Evolutionary conservation across 1,140 invertebrate species (phyloP), one percentile per base, ranked within the genome.

Genomic region (Vanessa atalanta): DNA sequence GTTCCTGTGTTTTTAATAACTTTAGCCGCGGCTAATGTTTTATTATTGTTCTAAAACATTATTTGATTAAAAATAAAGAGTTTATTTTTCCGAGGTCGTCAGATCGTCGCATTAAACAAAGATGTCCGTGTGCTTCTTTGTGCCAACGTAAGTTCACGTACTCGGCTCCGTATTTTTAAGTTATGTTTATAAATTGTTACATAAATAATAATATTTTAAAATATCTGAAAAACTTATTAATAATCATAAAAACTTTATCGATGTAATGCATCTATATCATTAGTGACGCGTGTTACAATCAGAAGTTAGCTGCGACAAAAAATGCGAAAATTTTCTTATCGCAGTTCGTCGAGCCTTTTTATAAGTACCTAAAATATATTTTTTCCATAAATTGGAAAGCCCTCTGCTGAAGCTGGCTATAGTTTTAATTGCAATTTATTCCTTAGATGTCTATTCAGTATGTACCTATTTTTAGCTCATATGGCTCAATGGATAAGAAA

Each of bases 71-170:
- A 43, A 71, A 74, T 75, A 73, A 82, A 72, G 67, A 80, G 78
- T 74, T 75, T 72, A 79, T 76, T 79, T 78, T 76, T 68, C 75
- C 69, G 75, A 86, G 75, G 79, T 84, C 76, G 69, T 65, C 66
- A 68, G 77, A 73, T 80, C 63, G 69, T 70, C 51, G 48, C 63
- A 78, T 72, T 73, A 65, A 86, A 79, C 85, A 91, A 93, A 93
- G 84, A 93, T 93, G 90, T 92, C 91, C 73, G 90, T 93, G 79
- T 93, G 91, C 83, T 93, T 91, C 85, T 91, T 90, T 83, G 90
- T 93, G 75, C 88, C 91, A 78, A 82, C 90, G 92, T 93, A 89
- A 93, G 92, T 93, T 77, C 26, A 43, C 26, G 64, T 51, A n/a
- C 47, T n/a, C 20, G 63, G 16, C 37, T 63, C n/a, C 20, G 15